These are phyloP conservation scores for Bedellia somnulentella DNA, from an alignment of 2,888 invertebrate genomes.

Conservation along the genomic window DNA sequence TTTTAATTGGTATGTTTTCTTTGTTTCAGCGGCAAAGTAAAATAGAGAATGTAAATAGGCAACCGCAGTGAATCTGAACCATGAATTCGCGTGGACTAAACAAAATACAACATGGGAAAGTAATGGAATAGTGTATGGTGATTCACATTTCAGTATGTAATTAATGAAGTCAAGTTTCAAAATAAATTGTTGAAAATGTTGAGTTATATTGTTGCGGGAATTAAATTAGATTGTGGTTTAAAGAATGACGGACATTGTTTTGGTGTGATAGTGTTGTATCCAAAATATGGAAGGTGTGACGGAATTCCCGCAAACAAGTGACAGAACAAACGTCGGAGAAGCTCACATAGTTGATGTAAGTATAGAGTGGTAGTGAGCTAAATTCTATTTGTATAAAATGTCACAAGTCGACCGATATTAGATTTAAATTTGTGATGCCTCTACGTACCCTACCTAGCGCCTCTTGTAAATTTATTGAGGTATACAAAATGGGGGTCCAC, in stretches of 20 bases:
- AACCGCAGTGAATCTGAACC: constrained; percentile 51
- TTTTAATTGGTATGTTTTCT: background rate
- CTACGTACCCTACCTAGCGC: no score
- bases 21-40: constrained; percentile 3
- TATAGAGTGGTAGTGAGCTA: constrained; percentile 28
- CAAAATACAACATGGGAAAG: constrained; percentile 42
- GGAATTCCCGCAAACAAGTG: constrained; percentile 41
- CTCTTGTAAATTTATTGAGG: constrained; percentile 31
- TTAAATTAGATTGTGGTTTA: constrained; percentile 27
- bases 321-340: constrained; percentile 24
- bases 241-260: constrained; percentile 43
- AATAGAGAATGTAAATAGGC: constrained; percentile 20
- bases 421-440: constrained; percentile 30
- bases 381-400: constrained; percentile 21
- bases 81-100: constrained; percentile 50
- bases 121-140: constrained; percentile 51
- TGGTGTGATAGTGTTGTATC: constrained; percentile 60
- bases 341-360: constrained; percentile 32
- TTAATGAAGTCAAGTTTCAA: no score
- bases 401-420: constrained; percentile 35
- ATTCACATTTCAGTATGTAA: constrained; percentile 42
- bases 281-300: constrained; percentile 49
- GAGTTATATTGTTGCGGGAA: constrained; percentile 40
- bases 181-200: no score
- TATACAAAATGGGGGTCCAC: constrained; percentile 19